Evolutionary conservation across 2,113 vertebrate genomes (phyloP).

Genomic region (Hippopotamus amphibius): DNA sequence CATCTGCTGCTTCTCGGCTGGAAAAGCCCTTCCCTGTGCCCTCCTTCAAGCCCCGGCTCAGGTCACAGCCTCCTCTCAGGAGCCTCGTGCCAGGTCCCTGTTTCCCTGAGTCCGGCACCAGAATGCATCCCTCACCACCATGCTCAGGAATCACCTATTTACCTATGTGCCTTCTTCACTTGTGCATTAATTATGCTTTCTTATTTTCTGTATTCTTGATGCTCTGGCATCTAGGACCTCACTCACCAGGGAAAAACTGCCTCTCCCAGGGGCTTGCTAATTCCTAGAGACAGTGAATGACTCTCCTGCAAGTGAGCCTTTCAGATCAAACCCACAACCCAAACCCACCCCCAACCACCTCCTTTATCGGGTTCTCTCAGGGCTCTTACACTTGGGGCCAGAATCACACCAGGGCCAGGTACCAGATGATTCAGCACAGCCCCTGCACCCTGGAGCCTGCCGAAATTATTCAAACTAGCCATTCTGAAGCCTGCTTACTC

Average conservation of each 20-base stretch:
- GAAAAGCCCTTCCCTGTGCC: background rate
- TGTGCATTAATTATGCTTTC: background rate
- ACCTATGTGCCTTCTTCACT: background rate
- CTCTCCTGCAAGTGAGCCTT: background rate
- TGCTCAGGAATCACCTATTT: background rate
- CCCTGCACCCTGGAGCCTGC: rapidly evolving
- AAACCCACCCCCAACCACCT: background rate
- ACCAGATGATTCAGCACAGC: background rate
- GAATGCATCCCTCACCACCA: rapidly evolving
- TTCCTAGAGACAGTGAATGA: background rate
- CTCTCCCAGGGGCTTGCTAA: background rate
- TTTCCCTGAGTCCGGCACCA: background rate
- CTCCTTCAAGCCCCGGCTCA: background rate
- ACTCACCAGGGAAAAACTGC: background rate
- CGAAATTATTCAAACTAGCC: background rate
- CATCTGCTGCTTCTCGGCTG: background rate
- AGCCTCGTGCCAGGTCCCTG: background rate
- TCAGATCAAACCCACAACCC: background rate
- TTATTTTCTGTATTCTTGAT: background rate
- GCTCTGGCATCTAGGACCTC: background rate
- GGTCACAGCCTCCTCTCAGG: no score
- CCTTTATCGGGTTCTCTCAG: background rate
- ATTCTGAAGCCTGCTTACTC: background rate
- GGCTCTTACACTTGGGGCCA: background rate
- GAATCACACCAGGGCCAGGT: background rate